phyloP scores from a whole-genome alignment of 2,113 vertebrate genomes.

The Pyrgilauda ruficollis region DNA sequence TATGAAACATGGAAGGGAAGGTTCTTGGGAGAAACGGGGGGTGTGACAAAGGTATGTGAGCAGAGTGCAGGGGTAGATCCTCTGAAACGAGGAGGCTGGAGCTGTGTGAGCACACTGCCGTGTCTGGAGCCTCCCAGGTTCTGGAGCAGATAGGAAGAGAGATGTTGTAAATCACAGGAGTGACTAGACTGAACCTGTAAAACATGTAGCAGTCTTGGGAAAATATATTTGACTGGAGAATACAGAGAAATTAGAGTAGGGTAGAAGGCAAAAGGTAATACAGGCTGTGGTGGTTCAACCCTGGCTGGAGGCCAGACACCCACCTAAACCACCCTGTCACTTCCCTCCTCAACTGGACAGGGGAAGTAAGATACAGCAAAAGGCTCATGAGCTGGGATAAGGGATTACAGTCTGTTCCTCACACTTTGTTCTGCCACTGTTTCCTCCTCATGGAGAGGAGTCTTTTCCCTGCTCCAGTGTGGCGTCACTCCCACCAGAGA shows the following conservation, averaged over 20 bases:
- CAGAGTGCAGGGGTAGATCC: neutral
- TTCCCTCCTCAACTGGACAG: neutral
- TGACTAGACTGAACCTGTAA: neutral
- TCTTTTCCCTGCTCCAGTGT: neutral
- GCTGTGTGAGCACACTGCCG: fast-evolving
- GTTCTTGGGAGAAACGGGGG: neutral
- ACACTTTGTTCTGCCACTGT: neutral
- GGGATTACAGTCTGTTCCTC: neutral
- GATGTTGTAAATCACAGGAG: neutral
- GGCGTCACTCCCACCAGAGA: neutral
- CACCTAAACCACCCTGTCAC: neutral
- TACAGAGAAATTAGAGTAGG: neutral
- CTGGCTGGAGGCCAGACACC: neutral
- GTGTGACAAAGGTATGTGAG: neutral
- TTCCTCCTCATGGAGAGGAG: neutral
- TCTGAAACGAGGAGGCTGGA: neutral
- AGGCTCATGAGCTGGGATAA: neutral
- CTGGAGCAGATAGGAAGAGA: neutral
- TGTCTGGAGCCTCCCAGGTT: neutral
- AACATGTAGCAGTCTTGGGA: neutral
- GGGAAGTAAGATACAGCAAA: neutral
- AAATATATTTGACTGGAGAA: neutral
- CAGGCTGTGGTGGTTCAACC: neutral
- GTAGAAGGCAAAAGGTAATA: neutral
- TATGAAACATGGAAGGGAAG: neutral